Evolutionary conservation across 1,140 invertebrate species (phyloP), one percentile per base, ranked within the genome.

Genomic region (Ladona fulva): DNA sequence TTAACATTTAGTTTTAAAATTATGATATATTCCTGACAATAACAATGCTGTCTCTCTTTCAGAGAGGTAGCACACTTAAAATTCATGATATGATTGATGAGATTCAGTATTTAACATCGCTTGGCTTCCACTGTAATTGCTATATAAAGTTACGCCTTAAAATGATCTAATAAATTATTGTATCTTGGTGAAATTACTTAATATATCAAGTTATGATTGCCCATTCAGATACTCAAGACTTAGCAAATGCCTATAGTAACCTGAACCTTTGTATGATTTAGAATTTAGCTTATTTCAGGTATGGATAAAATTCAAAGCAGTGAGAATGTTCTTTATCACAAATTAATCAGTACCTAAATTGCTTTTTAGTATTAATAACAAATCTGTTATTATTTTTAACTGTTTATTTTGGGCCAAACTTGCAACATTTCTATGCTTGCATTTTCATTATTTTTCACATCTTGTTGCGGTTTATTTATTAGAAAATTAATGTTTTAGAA

Each of bases 401-500:
- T 37, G 29, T 37, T 37, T 22, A 66, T 66, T 66, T 66, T 66
- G 52, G 12, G 52, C n/a, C 14, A 66, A 22, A 66, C 14, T 22
- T 66, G 52, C 52, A 66, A 66, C 52, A 66, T 66, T 6, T 66
- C 52, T 66, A 22, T 19, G 14, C 52, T 66, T 66, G 52, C 52
- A 66, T 66, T 66, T 66, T 66, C 1, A 66, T 66, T 6, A 6
- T 66, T 66, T 66, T 66, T 10, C 10, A 52, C 10, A 52, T 19
- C 52, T 66, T 66, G 52, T 66, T 66, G 52, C 14, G 52, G 52
- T 66, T 66, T 66, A 66, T 66, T 66, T 66, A 66, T 66, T 66
- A 66, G 52, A 22, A 16, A 66, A 66, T 6, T 66, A 66, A 66
- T 66, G 52, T 66, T 66, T 16, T 66, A 66, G 52, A 16, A 6